phyloP scores from a whole-genome alignment of 2,888 invertebrate species.

The Acrobasis repandana region DNA sequence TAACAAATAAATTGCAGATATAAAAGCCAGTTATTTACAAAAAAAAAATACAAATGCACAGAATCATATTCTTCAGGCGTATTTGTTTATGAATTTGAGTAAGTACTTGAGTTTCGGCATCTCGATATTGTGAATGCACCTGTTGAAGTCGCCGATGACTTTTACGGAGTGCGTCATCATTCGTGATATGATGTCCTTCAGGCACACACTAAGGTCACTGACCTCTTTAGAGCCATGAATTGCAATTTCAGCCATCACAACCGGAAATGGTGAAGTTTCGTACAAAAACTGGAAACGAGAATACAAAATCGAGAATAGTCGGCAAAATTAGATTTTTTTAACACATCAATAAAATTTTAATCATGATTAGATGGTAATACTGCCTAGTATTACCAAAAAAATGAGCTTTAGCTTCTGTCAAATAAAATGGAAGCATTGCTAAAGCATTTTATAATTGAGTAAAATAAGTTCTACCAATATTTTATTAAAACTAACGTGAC shows the following conservation, averaged over 20 bases:
- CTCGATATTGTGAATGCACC: constrained; percentile 77
- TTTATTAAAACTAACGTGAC: no score
- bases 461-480: no score
- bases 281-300: constrained; percentile 68
- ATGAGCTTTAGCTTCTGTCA: no score
- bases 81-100: constrained; percentile 78
- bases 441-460: no score
- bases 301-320: neutral
- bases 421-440: no score
- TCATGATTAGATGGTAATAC: no score
- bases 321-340: neutral
- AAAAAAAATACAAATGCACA: neutral
- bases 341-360: no score
- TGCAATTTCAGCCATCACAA: constrained; percentile 77
- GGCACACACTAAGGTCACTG: constrained; percentile 73
- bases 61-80: constrained; percentile 49
- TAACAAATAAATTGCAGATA: constrained; percentile 14
- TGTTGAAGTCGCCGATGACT: constrained; percentile 76
- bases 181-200: constrained; percentile 75
- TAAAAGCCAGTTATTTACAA: constrained; percentile 22
- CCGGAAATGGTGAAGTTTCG: constrained; percentile 76
- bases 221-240: constrained; percentile 79
- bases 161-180: constrained; percentile 80
- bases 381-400: no score
- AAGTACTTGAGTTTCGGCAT: constrained; percentile 78